Evolutionary conservation across 2,888 invertebrate species (phyloP), one percentile per base, ranked within the genome.

Genomic region (Leucoptera coffeella): DNA sequence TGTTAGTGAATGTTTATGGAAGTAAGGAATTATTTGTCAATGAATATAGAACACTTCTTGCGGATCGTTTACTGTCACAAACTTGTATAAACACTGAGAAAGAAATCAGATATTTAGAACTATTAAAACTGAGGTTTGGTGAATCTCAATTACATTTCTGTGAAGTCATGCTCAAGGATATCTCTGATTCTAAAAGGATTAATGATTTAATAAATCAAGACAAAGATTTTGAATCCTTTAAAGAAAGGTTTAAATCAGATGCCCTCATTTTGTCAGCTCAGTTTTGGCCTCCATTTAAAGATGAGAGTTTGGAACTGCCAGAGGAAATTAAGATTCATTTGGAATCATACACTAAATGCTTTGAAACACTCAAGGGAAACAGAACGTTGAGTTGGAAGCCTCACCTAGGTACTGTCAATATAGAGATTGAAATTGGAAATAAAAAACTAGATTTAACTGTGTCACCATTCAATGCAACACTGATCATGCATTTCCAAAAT

Each of bases 141-240:
- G 96, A 97, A 49, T 82, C 90, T n/a, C 87, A 95, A 39, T 60
- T 99, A 28, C 94, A 95, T 51, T 90, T 87, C 44, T 99, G 97
- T 67, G 97, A 99, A 69, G 95, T 96, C 0, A 99, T 99, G 99
- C 60, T 99, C 17, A 94, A 95, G 50, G 99, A 99, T 56, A 86
- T 97, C 20, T 85, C 86, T 12, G 96, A 97, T 55, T 97, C 97
- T 0, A 91, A 92, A 45, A 77, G 93, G 37, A 89, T 97, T 26
- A 94, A 95, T 59, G 77, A 85, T 7, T 77, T 86, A 27, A 84
- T 91, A 35, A 85, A 87, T 39, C 81, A 85, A 35, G 85, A 86
- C 40, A 67, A 75, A 4, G 79, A 74, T 38, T 67, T 61, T 35
- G 59, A 58, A 38, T 43, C 41, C 26, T 38, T 58, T 2, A 52